These are phyloP conservation scores for Erebia aethiops DNA, from an alignment of 2,888 invertebrate species.

Conservation along the genomic window DNA sequence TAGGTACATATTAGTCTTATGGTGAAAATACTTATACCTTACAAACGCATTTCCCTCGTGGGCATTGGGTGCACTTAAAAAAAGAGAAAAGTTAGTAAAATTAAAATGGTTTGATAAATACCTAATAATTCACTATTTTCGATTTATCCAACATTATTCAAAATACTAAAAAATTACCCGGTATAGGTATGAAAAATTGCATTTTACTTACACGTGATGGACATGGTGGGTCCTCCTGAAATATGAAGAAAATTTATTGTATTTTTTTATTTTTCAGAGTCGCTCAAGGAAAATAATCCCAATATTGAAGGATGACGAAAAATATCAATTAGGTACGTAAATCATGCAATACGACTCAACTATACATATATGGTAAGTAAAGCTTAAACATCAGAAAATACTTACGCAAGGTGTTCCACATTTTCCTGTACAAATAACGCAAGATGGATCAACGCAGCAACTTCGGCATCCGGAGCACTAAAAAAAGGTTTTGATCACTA, in stretches of 20 bases:
- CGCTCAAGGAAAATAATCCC: neutral
- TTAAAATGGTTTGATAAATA: neutral
- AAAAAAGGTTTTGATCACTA: conserved; percentile 25
- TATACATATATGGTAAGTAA: neutral
- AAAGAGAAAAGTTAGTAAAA: conserved; percentile 5
- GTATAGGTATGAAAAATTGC: neutral
- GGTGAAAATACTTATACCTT: conserved; percentile 43
- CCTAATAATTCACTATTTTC: no score
- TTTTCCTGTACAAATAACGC: conserved; percentile 42
- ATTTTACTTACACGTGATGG: conserved; percentile 37
- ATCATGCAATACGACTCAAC: no score
- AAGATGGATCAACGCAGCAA: conserved; percentile 49
- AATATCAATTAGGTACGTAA: neutral
- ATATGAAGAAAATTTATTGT: conserved; percentile 1
- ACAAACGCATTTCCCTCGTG: conserved; percentile 47
- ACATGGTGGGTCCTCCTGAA: conserved; percentile 41
- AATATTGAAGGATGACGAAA: neutral
- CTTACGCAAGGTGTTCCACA: conserved; percentile 49
- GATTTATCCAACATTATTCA: no score
- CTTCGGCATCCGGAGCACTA: conserved; percentile 59
- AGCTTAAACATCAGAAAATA: neutral
- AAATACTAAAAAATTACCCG: no score
- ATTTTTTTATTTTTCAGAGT: neutral
- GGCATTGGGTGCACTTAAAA: conserved; percentile 43
- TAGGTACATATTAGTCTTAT: neutral